These are phyloP conservation scores for Synaphobranchus kaupii DNA, from an alignment of 2,797 vertebrate genomes.

Conservation along the genomic window DNA sequence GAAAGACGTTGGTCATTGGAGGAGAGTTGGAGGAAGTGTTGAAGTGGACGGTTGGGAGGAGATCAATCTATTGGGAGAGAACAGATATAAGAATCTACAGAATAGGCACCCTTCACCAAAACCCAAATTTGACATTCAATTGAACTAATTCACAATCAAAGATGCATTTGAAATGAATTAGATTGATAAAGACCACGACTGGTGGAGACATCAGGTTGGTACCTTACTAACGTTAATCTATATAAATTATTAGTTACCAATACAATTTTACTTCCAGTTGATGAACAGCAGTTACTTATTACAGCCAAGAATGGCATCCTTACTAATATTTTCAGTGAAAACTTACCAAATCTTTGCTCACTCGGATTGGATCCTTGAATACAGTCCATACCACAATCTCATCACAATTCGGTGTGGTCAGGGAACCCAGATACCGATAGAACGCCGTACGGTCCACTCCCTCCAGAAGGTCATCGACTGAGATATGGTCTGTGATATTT, in stretches of 20 bases:
- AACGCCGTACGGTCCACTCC: constrained; percentile 62
- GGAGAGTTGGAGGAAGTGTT: not conserved
- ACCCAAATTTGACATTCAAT: not conserved
- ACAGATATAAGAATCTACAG: constrained; percentile 4
- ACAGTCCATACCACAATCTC: constrained; percentile 75
- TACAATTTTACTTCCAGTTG: not conserved
- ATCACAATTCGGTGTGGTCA: constrained; percentile 66
- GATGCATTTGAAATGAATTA: not conserved
- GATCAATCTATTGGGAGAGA: constrained; percentile 59
- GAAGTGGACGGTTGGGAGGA: constrained; percentile 52
- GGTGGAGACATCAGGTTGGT: not conserved
- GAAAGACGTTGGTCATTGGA: constrained; percentile 47
- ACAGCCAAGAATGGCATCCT: not conserved
- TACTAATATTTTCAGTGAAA: not conserved
- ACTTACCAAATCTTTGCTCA: constrained; percentile 68
- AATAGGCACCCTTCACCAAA: not conserved
- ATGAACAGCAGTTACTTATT: not conserved
- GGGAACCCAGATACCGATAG: constrained; percentile 71
- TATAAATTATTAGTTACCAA: not conserved
- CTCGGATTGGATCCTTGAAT: constrained; percentile 67
- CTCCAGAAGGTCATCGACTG: constrained; percentile 59
- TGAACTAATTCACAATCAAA: not conserved
- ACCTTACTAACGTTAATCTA: not conserved
- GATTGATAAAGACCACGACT: not conserved
- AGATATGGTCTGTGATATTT: not conserved